Percentiles rank a stretch among this genome's conserved stretches.
These are phyloP conservation scores for Thereva nobilitata DNA, from an alignment of 2,888 invertebrate species.

Conservation along the genomic window DNA sequence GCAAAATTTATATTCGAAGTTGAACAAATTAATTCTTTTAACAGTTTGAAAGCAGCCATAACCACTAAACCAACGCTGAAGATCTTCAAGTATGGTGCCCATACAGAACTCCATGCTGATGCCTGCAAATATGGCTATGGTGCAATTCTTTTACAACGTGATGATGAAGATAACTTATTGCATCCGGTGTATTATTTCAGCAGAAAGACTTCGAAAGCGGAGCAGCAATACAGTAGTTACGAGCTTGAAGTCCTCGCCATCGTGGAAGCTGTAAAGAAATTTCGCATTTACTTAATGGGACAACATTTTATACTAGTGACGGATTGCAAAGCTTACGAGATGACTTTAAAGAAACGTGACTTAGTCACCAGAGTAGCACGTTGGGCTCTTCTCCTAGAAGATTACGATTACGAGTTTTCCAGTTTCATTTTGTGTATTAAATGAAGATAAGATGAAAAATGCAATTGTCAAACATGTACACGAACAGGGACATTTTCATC, in stretches of 20 bases:
- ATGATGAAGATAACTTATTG: background rate
- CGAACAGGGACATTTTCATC: slow-evolving; percentile 29
- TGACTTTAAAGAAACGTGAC: slow-evolving; percentile 4
- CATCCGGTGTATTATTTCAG: slow-evolving; percentile 25
- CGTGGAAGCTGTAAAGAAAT: background rate
- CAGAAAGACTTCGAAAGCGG: slow-evolving; percentile 23
- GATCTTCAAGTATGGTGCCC: slow-evolving; percentile 25
- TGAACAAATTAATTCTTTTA: slow-evolving; percentile 9
- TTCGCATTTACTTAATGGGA: too few species aligned
- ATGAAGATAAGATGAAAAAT: slow-evolving; percentile 10
- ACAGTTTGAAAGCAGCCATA: slow-evolving; percentile 8
- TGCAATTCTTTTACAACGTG: slow-evolving; percentile 15
- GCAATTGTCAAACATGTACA: slow-evolving; percentile 19
- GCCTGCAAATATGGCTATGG: slow-evolving; percentile 16
- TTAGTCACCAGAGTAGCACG: slow-evolving; percentile 11
- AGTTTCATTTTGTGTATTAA: slow-evolving; percentile 3
- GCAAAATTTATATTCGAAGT: slow-evolving; percentile 6
- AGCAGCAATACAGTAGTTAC: slow-evolving; percentile 30
- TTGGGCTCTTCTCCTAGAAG: background rate
- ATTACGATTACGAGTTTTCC: slow-evolving; percentile 7
- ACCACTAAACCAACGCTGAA: slow-evolving; percentile 18
- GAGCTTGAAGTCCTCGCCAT: slow-evolving; percentile 38
- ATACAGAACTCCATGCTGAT: slow-evolving; percentile 29
- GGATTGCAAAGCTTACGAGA: too few species aligned
- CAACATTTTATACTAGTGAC: too few species aligned